Base-by-base conservation (phyloP, 2,797 vertebrate genomes). In the Poeciliopsis paucimaculata region DNA sequence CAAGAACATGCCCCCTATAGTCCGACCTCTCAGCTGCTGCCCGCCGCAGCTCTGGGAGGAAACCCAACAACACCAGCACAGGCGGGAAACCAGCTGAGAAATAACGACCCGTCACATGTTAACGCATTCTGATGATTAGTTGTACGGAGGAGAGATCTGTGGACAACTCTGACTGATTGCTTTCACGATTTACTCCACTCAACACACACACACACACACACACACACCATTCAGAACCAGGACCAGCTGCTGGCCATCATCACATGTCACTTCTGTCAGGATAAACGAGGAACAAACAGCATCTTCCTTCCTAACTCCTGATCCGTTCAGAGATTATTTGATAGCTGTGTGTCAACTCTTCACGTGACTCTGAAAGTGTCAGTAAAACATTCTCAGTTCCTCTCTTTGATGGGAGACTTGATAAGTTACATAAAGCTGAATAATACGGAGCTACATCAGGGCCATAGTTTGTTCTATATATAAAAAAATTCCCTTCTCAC, bases 211-310 rank as follows among this genome's bases (percentile, higher is more conserved):
- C 47, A 72, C 75, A 73, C 78, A 77, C 76, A 76, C 84, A 43
- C 43, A 41, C 73, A 66, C 75, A 76, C 75, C 57, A 39, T 73
- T 82, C 80, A 89, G 70, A 75, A 79, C 83, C 80, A 89, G 70
- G 74, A 79, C 83, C 92, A 95, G 89, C 92, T 94, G 92, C 89
- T 77, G 77, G 70, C 72, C 75, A 39, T 86, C 81, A 57, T 91
- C 90, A 88, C 79, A 79, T 72, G 78, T 78, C 81, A 77, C 31
- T 23, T 72, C 78, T 78, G 82, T 66, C 76, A 81, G 83, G 60
- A 72, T 70, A 66, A 77, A 34, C 28, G 45, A 62, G 75, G 75
- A 81, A 75, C 76, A 79, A 70, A 60, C 26, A 7, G 15, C 75
- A 77, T 79, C 78, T 75, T 82, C 84, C 74, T 55, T 83, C 72